Evolutionary conservation across 1,140 invertebrate species (phyloP).

Genomic region (Sycophila sp.): DNA sequence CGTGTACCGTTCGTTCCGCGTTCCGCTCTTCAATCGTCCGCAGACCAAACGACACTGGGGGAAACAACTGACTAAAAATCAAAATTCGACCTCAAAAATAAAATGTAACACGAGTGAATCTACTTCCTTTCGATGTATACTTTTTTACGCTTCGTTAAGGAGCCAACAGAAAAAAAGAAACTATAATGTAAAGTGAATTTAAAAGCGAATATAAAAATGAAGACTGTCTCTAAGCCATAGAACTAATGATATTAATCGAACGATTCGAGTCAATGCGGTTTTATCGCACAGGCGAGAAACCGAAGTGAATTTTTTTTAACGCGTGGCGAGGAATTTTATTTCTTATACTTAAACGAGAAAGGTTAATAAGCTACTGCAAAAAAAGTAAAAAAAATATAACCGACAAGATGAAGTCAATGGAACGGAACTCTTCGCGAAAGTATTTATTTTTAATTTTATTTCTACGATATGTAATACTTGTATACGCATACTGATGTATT

Average conservation of each 20-base stretch:
- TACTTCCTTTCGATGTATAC: too few species aligned
- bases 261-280: conserved; percentile 49
- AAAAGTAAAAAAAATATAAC: conserved; percentile 12
- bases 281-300: conserved; percentile 14
- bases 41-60: conserved; percentile 12
- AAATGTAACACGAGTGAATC: neutral
- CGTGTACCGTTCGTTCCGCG: too few species aligned
- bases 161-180: neutral
- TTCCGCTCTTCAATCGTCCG: too few species aligned
- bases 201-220: conserved; percentile 49
- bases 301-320: conserved; percentile 21
- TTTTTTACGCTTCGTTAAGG: neutral
- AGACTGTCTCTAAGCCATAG: conserved; percentile 59
- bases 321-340: conserved; percentile 38
- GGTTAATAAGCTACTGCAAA: neutral
- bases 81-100: conserved; percentile 27
- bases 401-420: conserved; percentile 29
- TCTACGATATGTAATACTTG: conserved; percentile 19
- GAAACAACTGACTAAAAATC: conserved; percentile 23
- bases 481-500: conserved; percentile 19
- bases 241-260: conserved; percentile 54
- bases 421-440: conserved; percentile 34
- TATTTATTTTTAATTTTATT: conserved; percentile 44
- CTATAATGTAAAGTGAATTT: too few species aligned
- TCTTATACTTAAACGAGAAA: conserved; percentile 20